Evolutionary conservation across 2,113 vertebrate genomes (phyloP), one percentile per base, ranked within the genome.

Genomic region (Eretmochelys imbricata): DNA sequence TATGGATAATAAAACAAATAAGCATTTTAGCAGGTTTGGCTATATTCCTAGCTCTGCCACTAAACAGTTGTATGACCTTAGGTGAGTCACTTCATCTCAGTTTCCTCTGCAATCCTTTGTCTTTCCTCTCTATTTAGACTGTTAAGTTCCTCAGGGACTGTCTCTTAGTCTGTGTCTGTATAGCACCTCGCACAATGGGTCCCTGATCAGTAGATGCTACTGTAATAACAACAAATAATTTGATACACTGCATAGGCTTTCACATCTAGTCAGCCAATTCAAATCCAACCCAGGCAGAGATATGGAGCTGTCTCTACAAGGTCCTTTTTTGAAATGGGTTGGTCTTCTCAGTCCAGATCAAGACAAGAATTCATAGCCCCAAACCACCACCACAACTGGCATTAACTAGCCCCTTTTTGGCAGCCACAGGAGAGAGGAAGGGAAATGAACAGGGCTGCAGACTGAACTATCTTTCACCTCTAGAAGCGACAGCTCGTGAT

Each of bases 261-360:
- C 38, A 46, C 22, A 24, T 76, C 8, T 11, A 42, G 42, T 24
- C n/a, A 46, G 35, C 65, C 65, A 69, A 10, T 69, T 69, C 35
- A 42, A 76, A 76, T 46, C 72, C 22, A 25, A 22, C 11, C 24
- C 38, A 46, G 72, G 72, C 12, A 76, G 72, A 27, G 22, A 76
- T 24, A 76, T 42, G 22, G 11, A 48, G 9, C 0, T 0, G 38
- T 49, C 55, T 83, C 10, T 48, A 48, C 5, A 1, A 49, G 10
- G 50, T 10, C 50, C 76, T 46, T 22, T 35, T 2, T 2, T 0
- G 1, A 69, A 31, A 76, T 46, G 22, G 24, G 22, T 76, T 46
- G 38, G 72, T 76, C 29, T 38, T 8, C 0, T 1, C 31, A 72
- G 16, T 49, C 31, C 54, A 80, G 38, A 35, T 72, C 59, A 50